Evolutionary conservation across 2,888 invertebrate species (phyloP), one percentile per base, ranked within the genome.

Genomic region (Parelbella ahira): DNA sequence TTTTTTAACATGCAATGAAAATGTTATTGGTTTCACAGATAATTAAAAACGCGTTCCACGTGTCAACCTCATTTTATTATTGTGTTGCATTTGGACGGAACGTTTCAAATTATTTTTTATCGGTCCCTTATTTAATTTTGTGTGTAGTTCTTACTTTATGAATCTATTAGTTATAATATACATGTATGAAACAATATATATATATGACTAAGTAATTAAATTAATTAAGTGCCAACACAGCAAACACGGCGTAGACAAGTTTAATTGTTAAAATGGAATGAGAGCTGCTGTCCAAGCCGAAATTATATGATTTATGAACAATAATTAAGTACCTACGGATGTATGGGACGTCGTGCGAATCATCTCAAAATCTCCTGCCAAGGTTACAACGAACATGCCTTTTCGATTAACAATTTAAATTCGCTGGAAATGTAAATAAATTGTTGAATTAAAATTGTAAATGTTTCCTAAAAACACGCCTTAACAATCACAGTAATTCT

Each of bases 231-330:
- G 25, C 19, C 19, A 36, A 27, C 36, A 18, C 18, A n/a, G 11
- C 5, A 25, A 25, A 36, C 25, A 10, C 18, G 1, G 24, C 13
- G 24, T 6, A 29, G 21, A 38, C 29, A 37, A 23, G 5, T 8
- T 9, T 37, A 20, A 37, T 20, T 30, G 18, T 20, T 38, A 23
- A 32, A 39, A 30, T 25, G n/a, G 11, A 32, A 39, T 32, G n/a
- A 18, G 12, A 18, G 11, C 8, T 19, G 13, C 20, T 41, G n/a
- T n/a, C n/a, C n/a, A n/a, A n/a, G n/a, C n/a, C 27, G 19, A 20
- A 41, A 41, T 41, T 27, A 41, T n/a, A 27, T 33, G 25, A 41
- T 33, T 41, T 33, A 41, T 20, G 39, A 30, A 18, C 19, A 20
- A 20, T 41, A 27, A 41, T 41, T 27, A 32, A 20, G n/a, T n/a